Evolutionary conservation across 1,140 invertebrate genomes (phyloP), one percentile per base, ranked within the genome.

Genomic region (Stratiolaelaps scimitus): DNA sequence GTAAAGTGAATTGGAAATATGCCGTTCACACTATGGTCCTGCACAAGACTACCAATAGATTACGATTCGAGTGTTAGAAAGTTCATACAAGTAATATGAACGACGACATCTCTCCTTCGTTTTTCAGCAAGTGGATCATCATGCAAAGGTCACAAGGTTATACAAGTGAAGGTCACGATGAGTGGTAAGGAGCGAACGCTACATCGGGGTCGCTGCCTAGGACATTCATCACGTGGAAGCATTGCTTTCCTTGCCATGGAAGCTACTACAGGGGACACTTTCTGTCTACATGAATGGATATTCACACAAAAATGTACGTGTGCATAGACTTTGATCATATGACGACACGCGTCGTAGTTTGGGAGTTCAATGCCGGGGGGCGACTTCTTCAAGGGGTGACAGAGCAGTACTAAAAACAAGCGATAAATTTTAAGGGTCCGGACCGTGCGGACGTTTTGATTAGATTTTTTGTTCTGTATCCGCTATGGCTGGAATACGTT

Each of bases 201-300:
- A 46, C 34, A 65, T 7, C 60, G 66, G 53, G 67, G 67, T 40
- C 64, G 30, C 40, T 69, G 66, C 64, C 1, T 70, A 81, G 82
- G 82, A 45, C 84, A 87, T 69, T 82, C 81, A 65, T 72, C 79
- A 65, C 76, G 80, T 26, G 84, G 84, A 6, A 84, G 81, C 64
- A 78, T 83, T n/a, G 80, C 83, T 29, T 87, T 82, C 74, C 76
- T 79, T 4, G 85, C 83, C 17, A 79, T 87, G 19, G 85, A 88
- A 71, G 77, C 75, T 46, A 77, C 77, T 26, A 81, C 80, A 19
- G 85, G 86, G 0, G 81, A 85, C 72, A 71, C 85, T 67, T 77
- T 87, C 1, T 80, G 81, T 13, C 74, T 88, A 48, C 81, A 78
- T 19, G 84, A 87, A 76, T 89, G 86, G 86, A 81, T 78, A 43